Percentiles rank a stretch among this genome's conserved stretches.
phyloP scores from a whole-genome alignment of 2,113 vertebrate genomes.

The Microcebus lehilahytsara region DNA sequence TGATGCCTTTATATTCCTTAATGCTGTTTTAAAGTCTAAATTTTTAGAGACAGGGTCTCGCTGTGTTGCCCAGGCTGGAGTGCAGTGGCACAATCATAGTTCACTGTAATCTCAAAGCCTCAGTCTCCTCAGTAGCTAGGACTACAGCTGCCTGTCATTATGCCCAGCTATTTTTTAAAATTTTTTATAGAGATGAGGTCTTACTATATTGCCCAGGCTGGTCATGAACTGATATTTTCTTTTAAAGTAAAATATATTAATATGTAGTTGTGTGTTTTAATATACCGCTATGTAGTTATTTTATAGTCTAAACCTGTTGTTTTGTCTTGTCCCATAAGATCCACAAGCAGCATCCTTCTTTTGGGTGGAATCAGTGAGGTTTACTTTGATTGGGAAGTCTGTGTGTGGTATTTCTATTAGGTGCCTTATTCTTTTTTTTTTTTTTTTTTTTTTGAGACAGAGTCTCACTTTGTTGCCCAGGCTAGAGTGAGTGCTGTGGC shows the following conservation, averaged over 20 bases:
- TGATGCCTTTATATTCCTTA: not conserved
- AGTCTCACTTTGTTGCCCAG: too few species aligned
- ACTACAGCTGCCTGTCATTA: too few species aligned
- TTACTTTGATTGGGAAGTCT: not conserved
- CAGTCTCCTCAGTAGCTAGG: too few species aligned
- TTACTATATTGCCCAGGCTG: too few species aligned
- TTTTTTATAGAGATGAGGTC: too few species aligned
- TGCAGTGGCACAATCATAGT: too few species aligned
- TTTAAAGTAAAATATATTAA: not conserved
- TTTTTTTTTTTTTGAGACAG: too few species aligned
- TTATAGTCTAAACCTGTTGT: not conserved
- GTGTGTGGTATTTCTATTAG: not conserved
- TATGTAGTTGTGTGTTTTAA: not conserved
- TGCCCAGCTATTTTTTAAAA: too few species aligned
- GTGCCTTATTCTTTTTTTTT: not conserved
- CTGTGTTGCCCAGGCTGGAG: too few species aligned
- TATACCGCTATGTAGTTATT: not conserved
- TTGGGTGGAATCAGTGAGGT: not conserved
- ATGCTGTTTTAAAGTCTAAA: not conserved
- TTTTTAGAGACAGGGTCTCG: too few species aligned
- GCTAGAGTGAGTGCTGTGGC: too few species aligned
- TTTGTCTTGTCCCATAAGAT: not conserved
- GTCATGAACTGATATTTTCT: not conserved
- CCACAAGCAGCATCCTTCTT: not conserved
- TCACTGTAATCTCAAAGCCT: too few species aligned